Conservation (phyloP, 2,113 vertebrate genomes). For the Malurus cyaneus region DNA sequence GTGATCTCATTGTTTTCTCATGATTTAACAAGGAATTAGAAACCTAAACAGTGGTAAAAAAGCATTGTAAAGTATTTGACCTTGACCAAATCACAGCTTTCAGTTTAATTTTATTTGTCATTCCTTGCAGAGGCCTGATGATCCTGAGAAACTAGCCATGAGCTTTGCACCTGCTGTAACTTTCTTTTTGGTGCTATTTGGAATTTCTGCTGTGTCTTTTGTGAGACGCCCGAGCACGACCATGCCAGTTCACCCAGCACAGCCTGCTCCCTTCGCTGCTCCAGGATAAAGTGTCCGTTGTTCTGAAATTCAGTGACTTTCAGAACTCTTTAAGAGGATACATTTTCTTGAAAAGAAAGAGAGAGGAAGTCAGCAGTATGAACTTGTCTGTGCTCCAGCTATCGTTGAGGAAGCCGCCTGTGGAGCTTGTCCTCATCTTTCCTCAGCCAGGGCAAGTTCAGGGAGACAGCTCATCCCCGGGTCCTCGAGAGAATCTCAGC, state of each 20-base stretch:
- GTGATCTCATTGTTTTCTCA: neutral
- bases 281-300: neutral
- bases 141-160: neutral
- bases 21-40: neutral
- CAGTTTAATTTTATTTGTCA: conserved; percentile 8
- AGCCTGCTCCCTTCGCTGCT: neutral
- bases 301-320: neutral
- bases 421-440: neutral
- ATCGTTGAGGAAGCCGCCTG: neutral
- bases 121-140: neutral
- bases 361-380: neutral
- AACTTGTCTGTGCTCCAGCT: neutral
- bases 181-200: neutral
- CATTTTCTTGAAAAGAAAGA: neutral
- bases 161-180: neutral
- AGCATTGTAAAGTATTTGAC: neutral
- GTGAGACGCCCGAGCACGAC: neutral
- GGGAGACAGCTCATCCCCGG: neutral
- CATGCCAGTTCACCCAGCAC: neutral
- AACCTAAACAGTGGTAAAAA: neutral
- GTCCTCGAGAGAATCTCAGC: neutral
- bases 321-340: neutral
- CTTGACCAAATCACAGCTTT: neutral
- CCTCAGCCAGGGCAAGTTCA: neutral
- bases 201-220: neutral